Evolutionary conservation across 1,140 invertebrate genomes (phyloP).

Genomic region (Armadillidium nasatum): DNA sequence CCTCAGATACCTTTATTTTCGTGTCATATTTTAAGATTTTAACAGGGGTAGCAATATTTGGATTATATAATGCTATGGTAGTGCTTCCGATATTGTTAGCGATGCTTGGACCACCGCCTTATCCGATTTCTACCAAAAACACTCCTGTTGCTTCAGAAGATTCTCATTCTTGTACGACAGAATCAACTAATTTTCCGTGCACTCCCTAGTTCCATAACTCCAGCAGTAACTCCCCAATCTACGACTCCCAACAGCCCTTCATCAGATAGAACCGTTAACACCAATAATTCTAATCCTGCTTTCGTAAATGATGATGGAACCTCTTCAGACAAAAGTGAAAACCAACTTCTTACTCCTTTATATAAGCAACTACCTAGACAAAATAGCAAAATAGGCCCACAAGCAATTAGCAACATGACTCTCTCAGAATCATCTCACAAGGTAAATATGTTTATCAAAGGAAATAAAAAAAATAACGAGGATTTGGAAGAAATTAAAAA

Average conservation of each 20-base stretch:
- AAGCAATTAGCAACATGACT: background rate
- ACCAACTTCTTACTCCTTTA: background rate
- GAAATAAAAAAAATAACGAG: background rate
- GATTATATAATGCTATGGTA: conserved; percentile 57
- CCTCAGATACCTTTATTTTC: conserved; percentile 54
- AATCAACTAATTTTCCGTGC: background rate
- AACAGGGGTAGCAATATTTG: conserved; percentile 57
- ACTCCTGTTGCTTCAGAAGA: background rate
- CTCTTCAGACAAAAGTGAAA: background rate
- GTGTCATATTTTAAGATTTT: conserved; percentile 60
- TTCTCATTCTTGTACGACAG: background rate
- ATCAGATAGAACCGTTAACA: background rate
- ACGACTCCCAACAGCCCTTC: background rate
- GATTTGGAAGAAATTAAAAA: background rate
- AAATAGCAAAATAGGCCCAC: background rate
- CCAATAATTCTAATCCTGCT: background rate
- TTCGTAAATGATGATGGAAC: background rate
- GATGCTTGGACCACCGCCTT: conserved; percentile 53
- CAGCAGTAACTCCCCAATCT: background rate
- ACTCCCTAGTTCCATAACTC: background rate
- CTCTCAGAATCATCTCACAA: background rate
- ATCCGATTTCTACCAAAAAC: background rate
- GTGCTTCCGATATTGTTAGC: conserved; percentile 58
- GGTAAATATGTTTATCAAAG: conserved; percentile 3
- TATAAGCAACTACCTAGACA: background rate